Conservation (phyloP, 2,888 invertebrate species). For the Clivina fossor region DNA sequence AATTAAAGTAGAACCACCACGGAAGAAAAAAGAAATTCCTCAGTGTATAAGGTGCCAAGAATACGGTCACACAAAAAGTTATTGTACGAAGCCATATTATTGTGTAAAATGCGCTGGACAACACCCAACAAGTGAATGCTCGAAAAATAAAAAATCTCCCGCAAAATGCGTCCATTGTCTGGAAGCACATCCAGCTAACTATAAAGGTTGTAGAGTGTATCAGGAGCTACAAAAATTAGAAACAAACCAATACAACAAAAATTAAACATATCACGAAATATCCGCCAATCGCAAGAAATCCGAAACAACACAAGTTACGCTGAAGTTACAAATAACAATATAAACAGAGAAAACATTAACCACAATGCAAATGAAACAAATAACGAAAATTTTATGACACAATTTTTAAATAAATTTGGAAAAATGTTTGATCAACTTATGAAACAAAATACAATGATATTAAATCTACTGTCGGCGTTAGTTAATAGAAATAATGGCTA, state of each 20-base stretch:
- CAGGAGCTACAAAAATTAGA: background rate
- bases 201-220: constrained; percentile 21
- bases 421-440: constrained; percentile 23
- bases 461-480: constrained; percentile 9
- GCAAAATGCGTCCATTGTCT: constrained; percentile 31
- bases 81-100: constrained; percentile 35
- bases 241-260: background rate
- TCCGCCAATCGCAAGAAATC: background rate
- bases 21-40: constrained; percentile 20
- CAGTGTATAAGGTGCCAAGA: constrained; percentile 39
- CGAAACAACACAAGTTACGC: too few relatives aligned
- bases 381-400: background rate
- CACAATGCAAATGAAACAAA: background rate
- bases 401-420: constrained; percentile 4
- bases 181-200: constrained; percentile 28
- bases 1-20: constrained; percentile 35
- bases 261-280: background rate
- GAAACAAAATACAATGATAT: constrained; percentile 12
- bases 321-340: background rate
- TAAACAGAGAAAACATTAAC: background rate
- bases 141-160: constrained; percentile 31
- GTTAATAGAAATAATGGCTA: constrained; percentile 10
- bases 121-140: too few relatives aligned
- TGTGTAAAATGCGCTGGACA: constrained; percentile 38
- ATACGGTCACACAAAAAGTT: constrained; percentile 41